Conservation (phyloP, 2,888 invertebrate genomes). For the Pedicia rivosa region DNA sequence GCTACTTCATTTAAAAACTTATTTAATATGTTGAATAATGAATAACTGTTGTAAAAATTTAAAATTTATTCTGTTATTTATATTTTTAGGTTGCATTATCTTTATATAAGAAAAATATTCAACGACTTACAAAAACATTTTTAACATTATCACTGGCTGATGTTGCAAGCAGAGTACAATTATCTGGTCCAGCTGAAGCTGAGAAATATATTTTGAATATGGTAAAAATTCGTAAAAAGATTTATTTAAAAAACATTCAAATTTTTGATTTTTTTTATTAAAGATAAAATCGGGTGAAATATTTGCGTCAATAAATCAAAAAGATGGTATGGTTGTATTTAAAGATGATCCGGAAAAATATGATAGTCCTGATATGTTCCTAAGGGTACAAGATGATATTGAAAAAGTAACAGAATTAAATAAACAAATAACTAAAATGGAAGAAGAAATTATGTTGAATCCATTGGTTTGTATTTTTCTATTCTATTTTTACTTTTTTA, state of each 20-base stretch:
- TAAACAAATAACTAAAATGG: slow-evolving; percentile 80
- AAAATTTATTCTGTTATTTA: too few relatives aligned
- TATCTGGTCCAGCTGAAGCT: slow-evolving; percentile 71
- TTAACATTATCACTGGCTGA: slow-evolving; percentile 57
- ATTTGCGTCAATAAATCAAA: slow-evolving; percentile 91
- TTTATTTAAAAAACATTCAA: background rate
- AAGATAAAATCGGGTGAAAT: slow-evolving; percentile 96
- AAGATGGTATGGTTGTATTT: slow-evolving; percentile 96
- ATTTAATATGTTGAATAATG: too few relatives aligned
- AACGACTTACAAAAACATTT: slow-evolving; percentile 71
- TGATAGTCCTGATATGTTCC: slow-evolving; percentile 75
- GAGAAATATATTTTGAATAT: slow-evolving; percentile 89
- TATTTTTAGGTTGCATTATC: slow-evolving; percentile 62
- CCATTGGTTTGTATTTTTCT: slow-evolving; percentile 56
- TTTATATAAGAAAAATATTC: slow-evolving; percentile 91
- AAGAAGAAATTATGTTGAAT: slow-evolving; percentile 85
- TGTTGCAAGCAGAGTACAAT: slow-evolving; percentile 63
- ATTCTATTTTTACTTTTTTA: background rate
- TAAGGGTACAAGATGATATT: slow-evolving; percentile 74
- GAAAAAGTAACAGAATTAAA: slow-evolving; percentile 74
- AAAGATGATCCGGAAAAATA: slow-evolving; percentile 92
- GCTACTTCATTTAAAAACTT: too few relatives aligned
- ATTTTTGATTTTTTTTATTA: slow-evolving; percentile 11
- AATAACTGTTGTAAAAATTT: too few relatives aligned
- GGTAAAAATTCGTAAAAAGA: slow-evolving; percentile 38